These are phyloP conservation scores for Rafetus swinhoei DNA, from an alignment of 2,113 vertebrate genomes.

Conservation along the genomic window DNA sequence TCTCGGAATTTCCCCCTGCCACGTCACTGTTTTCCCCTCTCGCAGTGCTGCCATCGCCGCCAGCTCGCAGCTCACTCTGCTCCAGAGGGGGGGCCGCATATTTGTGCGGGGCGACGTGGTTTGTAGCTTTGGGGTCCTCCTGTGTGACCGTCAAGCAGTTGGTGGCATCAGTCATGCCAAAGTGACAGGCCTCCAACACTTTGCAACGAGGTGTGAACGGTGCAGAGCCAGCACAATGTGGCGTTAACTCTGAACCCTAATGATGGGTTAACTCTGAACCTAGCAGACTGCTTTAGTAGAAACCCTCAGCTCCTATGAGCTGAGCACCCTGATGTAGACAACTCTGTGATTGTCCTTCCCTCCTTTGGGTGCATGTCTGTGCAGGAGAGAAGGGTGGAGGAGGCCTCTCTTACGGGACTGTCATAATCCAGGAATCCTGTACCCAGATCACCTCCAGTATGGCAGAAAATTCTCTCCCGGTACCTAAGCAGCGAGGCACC, in stretches of 20 bases:
- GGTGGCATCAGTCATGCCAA: fast-evolving
- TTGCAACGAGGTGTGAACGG: fast-evolving
- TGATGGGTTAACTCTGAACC: background rate
- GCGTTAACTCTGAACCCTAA: background rate
- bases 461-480: no score
- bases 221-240: fast-evolving
- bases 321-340: fast-evolving
- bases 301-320: fast-evolving
- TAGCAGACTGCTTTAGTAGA: no score
- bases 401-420: no score
- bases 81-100: fast-evolving
- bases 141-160: fast-evolving
- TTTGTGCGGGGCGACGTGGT: background rate
- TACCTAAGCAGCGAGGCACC: no score
- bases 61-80: background rate
- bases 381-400: no score
- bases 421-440: no score
- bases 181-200: background rate
- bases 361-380: no score
- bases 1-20: background rate
- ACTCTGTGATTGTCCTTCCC: no score
- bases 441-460: no score
- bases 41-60: no score
- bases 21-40: background rate
- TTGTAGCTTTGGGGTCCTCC: background rate